Base-by-base conservation (phyloP, 2,797 vertebrate genomes). In the Spinus pinus region DNA sequence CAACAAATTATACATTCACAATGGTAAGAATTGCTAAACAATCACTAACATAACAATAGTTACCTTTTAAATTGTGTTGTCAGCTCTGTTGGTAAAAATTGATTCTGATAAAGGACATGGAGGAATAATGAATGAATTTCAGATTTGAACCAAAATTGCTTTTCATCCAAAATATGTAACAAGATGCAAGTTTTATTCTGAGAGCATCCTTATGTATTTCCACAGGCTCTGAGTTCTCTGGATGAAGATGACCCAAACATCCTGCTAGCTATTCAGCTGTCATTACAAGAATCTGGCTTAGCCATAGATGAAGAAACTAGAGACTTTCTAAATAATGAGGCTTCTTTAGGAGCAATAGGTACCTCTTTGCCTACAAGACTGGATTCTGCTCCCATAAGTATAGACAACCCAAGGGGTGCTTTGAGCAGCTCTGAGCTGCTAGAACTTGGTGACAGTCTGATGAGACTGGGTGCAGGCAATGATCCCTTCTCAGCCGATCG, bases 171-270 rank as follows among this genome's bases (percentile, higher is more conserved):
- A 92, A 35, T 41, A 27, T 18, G 13, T 57, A 71, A 54, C 72
- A 87, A 61, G 67, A 71, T 80, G 14, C 57, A 93, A 86, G 37
- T 88, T 91, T 62, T 70, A n/a, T 92, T 91, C 87, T 96, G 90
- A 96, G 82, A 77, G 66, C 92, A 78, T n/a, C 75, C 19, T 83
- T 80, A 13, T 19, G 4, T 97, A 85, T 81, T 92, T 95, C 96
- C 73, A 16, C 96, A 98, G 99, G 98, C 98, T 96, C 98, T 98
- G 70, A 99, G 99, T 94, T 99, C 99, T 86, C 96, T 99, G 97
- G 99, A 99, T 93, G 99, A 99, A 81, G 99, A 99, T 33, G 99
- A 99, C 95, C 99, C 99, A 49, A 99, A 99, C 98, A 99, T 99
- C 94, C 98, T 99, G n/a, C 97, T 99, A 92, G 99, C 99, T 94